phyloP scores from a whole-genome alignment of 1,140 invertebrate genomes.

The Euwallacea fornicatus region DNA sequence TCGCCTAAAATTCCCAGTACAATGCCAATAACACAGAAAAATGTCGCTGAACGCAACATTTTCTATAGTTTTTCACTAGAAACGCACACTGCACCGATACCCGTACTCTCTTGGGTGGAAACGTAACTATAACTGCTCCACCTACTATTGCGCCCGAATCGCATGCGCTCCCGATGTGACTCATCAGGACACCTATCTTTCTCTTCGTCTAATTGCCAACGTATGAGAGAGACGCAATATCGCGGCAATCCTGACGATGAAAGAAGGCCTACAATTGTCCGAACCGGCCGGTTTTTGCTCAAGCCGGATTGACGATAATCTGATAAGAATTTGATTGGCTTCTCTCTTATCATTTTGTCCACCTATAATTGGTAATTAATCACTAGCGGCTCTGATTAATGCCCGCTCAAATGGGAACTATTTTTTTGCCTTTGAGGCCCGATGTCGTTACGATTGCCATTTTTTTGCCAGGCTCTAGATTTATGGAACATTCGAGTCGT shows the following conservation, averaged over 20 bases:
- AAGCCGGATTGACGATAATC: constrained; percentile 24
- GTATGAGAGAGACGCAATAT: background rate
- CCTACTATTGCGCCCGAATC: constrained; percentile 44
- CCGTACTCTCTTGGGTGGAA: constrained; percentile 48
- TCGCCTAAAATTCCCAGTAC: constrained; percentile 44
- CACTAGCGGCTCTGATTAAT: constrained; percentile 9
- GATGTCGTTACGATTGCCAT: no score
- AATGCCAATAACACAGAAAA: constrained; percentile 43
- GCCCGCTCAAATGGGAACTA: background rate
- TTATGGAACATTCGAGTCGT: no score
- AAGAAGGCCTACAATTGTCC: constrained; percentile 11
- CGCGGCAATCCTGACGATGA: constrained; percentile 10
- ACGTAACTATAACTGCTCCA: constrained; percentile 47
- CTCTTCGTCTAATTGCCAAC: background rate
- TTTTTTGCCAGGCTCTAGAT: no score
- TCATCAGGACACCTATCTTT: constrained; percentile 35
- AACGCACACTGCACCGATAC: constrained; percentile 43
- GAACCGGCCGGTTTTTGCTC: constrained; percentile 9
- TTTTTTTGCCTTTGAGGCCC: background rate
- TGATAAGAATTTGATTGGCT: constrained; percentile 31
- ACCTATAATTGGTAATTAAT: constrained; percentile 29
- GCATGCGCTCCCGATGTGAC: constrained; percentile 43
- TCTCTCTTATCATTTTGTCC: constrained; percentile 29
- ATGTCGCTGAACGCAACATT: constrained; percentile 48
- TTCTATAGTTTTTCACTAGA: constrained; percentile 43